Evolutionary conservation across 2,888 invertebrate species (phyloP).

Genomic region (Mythimna ferrago): DNA sequence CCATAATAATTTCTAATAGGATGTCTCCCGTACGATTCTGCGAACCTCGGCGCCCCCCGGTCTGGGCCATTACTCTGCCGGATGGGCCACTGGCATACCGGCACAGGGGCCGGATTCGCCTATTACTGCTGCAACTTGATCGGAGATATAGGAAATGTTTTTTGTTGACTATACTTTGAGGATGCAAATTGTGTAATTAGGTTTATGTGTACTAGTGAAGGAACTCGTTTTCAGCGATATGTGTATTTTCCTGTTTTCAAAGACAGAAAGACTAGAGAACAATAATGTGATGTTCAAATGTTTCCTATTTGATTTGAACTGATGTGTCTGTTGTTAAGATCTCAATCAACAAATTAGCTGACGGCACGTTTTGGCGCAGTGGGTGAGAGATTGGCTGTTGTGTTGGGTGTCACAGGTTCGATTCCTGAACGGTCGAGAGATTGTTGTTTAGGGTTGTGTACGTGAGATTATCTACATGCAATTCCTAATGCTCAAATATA

Average conservation of each 20-base stretch:
- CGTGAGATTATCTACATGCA: no score
- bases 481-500: neutral
- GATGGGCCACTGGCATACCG: constrained; percentile 60
- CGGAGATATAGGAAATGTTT: constrained; percentile 46
- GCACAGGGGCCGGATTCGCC: constrained; percentile 60
- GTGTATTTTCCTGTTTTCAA: neutral
- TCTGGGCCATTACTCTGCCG: constrained; percentile 65
- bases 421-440: no score
- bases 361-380: no score
- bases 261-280: no score
- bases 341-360: no score
- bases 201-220: neutral
- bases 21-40: constrained; percentile 66
- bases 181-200: constrained; percentile 24
- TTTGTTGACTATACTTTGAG: constrained; percentile 12
- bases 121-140: constrained; percentile 46
- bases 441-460: no score
- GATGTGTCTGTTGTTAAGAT: neutral
- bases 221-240: neutral
- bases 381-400: no score
- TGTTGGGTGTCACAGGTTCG: no score
- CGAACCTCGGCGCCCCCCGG: constrained; percentile 71
- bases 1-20: constrained; percentile 70
- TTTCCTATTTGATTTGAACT: neutral
- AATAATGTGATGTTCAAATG: neutral